Percentiles rank a stretch among this genome's conserved stretches.
phyloP scores from a whole-genome alignment of 2,797 vertebrate species.

The Tympanoctomys barrerae region DNA sequence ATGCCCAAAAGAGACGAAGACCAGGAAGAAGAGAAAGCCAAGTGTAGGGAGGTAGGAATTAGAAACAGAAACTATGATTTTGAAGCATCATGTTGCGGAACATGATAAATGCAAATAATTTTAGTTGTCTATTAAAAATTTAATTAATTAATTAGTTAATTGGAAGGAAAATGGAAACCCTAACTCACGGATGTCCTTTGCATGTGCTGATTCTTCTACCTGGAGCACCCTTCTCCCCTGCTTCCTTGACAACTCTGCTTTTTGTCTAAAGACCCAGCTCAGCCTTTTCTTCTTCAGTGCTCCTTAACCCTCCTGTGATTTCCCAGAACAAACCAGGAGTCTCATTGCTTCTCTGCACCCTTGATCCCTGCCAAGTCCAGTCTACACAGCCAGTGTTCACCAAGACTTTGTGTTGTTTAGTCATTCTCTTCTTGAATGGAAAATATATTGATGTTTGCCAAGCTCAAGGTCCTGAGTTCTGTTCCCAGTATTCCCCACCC shows the following conservation, averaged over 20 bases:
- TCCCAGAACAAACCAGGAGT: neutral
- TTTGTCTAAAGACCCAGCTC: neutral
- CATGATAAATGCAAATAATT: neutral
- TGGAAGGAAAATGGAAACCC: neutral
- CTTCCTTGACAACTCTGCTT: neutral
- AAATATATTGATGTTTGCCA: neutral
- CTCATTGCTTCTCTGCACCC: neutral
- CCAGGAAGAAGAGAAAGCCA: neutral
- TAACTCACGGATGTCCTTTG: neutral
- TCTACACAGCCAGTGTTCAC: accelerated
- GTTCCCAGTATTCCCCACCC: too few species aligned
- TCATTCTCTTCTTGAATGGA: neutral
- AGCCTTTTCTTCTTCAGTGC: neutral
- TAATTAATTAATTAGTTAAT: neutral
- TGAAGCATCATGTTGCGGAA: neutral
- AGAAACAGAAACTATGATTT: neutral
- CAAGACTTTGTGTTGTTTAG: neutral
- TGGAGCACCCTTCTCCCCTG: too few species aligned
- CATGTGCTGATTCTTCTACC: neutral
- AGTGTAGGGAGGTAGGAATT: accelerated
- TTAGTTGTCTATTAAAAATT: neutral
- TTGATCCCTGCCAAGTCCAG: neutral
- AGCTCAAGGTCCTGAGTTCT: too few species aligned
- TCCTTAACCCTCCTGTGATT: neutral
- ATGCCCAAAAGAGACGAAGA: neutral